These are phyloP conservation scores for Bombus waltoni DNA, from an alignment of 1,140 invertebrate species.

Conservation along the genomic window DNA sequence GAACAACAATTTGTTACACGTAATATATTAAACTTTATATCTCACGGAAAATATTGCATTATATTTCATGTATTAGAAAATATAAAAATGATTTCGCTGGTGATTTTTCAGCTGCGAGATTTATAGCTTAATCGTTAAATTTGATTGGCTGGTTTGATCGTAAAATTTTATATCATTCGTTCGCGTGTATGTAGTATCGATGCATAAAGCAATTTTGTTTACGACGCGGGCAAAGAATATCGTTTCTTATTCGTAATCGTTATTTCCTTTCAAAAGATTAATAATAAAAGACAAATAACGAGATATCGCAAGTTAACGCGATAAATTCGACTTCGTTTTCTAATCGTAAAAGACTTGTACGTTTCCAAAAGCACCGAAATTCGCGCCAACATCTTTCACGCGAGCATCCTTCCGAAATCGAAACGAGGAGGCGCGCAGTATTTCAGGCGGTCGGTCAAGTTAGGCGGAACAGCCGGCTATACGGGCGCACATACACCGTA, in stretches of 20 bases:
- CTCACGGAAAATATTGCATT: too few relatives aligned
- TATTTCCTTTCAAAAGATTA: background rate
- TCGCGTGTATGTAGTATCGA: too few relatives aligned
- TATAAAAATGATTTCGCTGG: background rate
- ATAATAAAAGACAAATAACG: background rate
- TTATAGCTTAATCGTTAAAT: background rate
- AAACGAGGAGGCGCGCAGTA: background rate
- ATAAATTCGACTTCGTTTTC: background rate
- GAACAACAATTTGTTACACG: too few relatives aligned
- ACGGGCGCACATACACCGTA: background rate
- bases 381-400: background rate
- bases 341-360: background rate
- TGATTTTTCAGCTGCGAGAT: background rate
- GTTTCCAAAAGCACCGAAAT: too few relatives aligned
- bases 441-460: slow-evolving; percentile 8
- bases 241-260: background rate
- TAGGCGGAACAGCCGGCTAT: background rate
- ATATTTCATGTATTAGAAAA: too few relatives aligned
- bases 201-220: background rate
- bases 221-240: background rate
- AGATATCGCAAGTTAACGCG: background rate
- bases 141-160: background rate
- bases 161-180: background rate
- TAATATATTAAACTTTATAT: too few relatives aligned
- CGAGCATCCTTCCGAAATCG: background rate